Percentiles rank a stretch among this genome's conserved stretches.
Evolutionary conservation across 2,113 vertebrate genomes (phyloP).

Genomic region (Turnix velox): DNA sequence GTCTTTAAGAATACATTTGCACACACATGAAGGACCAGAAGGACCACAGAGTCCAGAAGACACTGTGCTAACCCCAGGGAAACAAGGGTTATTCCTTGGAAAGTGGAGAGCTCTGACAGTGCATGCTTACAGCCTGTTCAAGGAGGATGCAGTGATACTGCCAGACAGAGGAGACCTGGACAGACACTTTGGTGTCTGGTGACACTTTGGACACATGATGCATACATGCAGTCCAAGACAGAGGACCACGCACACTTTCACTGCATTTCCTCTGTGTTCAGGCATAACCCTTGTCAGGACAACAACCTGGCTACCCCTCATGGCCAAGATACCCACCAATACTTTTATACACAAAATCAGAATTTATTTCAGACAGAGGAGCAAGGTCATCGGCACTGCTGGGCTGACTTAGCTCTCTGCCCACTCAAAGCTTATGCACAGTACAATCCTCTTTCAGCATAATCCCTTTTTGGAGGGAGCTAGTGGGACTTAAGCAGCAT

Average conservation of each 20-base stretch:
- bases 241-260: not conserved
- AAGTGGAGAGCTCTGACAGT: not conserved
- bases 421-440: conserved; percentile 48
- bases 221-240: not conserved
- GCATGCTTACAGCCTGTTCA: not conserved
- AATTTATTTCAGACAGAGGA: not conserved
- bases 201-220: conserved; percentile 25
- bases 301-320: not conserved
- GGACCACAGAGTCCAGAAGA: not conserved
- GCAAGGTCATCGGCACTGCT: conserved; percentile 1
- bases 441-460: conserved; percentile 45
- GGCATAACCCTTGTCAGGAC: not conserved
- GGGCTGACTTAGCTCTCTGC: conserved; percentile 19
- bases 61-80: not conserved
- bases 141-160: not conserved
- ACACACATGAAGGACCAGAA: not conserved
- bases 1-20: not conserved
- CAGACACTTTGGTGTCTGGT: not conserved
- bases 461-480: conserved; percentile 25
- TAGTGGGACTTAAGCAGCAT: conserved; percentile 20
- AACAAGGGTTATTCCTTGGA: not conserved
- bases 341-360: not conserved
- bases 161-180: not conserved
- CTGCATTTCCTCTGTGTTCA: not conserved
- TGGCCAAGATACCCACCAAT: not conserved